Percentiles rank a stretch among this genome's conserved stretches.
These are phyloP conservation scores for Agrotis ipsilon DNA, from an alignment of 2,888 invertebrate genomes.

Conservation along the genomic window DNA sequence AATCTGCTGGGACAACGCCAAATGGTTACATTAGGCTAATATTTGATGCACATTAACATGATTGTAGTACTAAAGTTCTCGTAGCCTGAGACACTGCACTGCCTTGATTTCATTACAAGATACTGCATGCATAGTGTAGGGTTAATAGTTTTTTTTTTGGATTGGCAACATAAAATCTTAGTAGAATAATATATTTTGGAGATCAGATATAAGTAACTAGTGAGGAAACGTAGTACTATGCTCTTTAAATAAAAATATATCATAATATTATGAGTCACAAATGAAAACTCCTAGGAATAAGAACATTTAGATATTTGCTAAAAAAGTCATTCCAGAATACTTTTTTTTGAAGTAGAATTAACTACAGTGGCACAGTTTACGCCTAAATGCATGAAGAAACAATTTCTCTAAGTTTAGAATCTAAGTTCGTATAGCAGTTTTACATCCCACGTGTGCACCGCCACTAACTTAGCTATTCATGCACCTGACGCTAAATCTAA, in stretches of 20 bases:
- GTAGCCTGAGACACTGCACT: conserved; percentile 34
- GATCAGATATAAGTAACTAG: not conserved
- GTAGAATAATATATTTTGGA: not conserved
- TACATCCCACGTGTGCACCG: conserved; percentile 34
- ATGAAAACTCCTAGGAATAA: no score
- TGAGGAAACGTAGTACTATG: not conserved
- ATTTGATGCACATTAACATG: conserved; percentile 74
- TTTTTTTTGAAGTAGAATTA: no score
- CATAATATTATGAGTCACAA: no score
- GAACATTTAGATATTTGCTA: no score
- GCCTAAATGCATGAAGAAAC: conserved; percentile 5
- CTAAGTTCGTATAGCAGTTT: conserved; percentile 34
- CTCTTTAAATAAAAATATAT: no score
- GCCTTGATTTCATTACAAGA: conserved; percentile 38
- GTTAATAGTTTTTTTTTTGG: not conserved
- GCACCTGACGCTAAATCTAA: conserved; percentile 52
- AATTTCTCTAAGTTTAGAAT: conserved; percentile 28
- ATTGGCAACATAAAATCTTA: not conserved
- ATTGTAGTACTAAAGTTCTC: conserved; percentile 33
- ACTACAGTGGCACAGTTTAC: not conserved
- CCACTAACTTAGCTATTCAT: conserved; percentile 47
- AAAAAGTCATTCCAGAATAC: no score
- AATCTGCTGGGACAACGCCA: conserved; percentile 76
- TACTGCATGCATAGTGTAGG: conserved; percentile 11
- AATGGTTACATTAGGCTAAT: conserved; percentile 79